Base-by-base conservation (phyloP, 2,888 invertebrate species). In the Cantharis lateralis region DNA sequence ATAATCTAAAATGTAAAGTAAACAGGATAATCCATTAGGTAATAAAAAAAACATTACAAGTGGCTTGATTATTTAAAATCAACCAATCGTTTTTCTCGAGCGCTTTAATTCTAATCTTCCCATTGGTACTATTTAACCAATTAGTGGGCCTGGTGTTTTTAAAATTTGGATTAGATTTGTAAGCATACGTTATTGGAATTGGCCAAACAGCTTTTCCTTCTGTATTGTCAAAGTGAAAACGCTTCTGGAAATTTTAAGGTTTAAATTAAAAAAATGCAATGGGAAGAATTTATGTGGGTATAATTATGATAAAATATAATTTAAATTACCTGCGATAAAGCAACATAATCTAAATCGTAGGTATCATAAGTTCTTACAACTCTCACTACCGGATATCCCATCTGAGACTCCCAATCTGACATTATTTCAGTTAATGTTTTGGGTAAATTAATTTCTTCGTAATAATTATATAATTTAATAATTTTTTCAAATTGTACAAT, bases 1-100 rank as follows among this genome's bases (percentile, higher is more conserved):
- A 78, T 83, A 61, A 20, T 86, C 87, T 88, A 62, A 20, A 77
- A 77, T 32, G 13, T 32, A 3, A 32, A 13, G 1, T 13, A 18
- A 20, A 20, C 4, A 20, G 20, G 5, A 20, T 3, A 20, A 20
- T 20, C 18, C 2, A 2, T 0, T 0, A 3, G 20, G 3, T 20
- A 5, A 20, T 3, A 0, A 20, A 20, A 20, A 20, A 32, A 32
- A 24, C n/a, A 66, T 32, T 72, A 77, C 77, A 70, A 68, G 77
- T 73, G 66, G 70, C 70, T 68, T 70, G 16, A 24, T 66, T 77
- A 28, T 77, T 77, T 15, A 77, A 81, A 62, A 93, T 89, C 76
- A 90, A 88, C 73, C 77, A 77, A 5, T 32, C 32, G 0, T 1
- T 5, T 13, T 32, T 13, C 5, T 13, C 1, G 1, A 32, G 32